Evolutionary conservation across 2,888 invertebrate genomes (phyloP), one percentile per base, ranked within the genome.

Genomic region (Nebria salina): DNA sequence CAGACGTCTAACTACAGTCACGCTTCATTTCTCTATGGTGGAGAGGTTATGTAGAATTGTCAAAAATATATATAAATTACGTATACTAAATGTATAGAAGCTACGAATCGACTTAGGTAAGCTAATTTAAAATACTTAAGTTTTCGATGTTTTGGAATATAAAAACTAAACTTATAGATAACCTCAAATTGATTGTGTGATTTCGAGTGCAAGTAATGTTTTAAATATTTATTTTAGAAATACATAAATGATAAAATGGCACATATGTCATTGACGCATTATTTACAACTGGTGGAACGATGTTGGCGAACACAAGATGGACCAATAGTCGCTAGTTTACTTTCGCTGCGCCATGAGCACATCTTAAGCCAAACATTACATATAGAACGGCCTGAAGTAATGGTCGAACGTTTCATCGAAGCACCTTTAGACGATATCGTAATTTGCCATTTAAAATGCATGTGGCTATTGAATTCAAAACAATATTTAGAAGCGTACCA

Each of bases 361-460:
- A 92, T 94, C 4, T 90, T 90, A 75, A 95, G 94, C 86, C 90
- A 91, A 80, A 93, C 93, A 85, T 89, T 96, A 15, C 92, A 94
- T 82, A 90, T 94, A 11, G 93, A 93, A 83, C 92, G 92, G 85
- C 94, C 95, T 0, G 95, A 95, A 83, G 89, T 90, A 42, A 89
- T 93, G 34, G 94, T 96, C 1, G 92, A 93, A 85, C 92, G 94
- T 76, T 92, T 93, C 85, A 90, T 96, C 82, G 91, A 93, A 74
- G 89, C 93, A 8, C 95, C 96, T 0, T 89, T 95, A 80, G 95
- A 95, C 87, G 96, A 96, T 87, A 90, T 96, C 65, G 91, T 95
- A 6, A 90, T 92, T 73, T 90, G 92, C 5, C 97, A 97, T 88
- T 88, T 97, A n/a, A 92, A 91, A 85, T 93, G 94, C 84, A 88